These are phyloP conservation scores for Coturnix japonica DNA, from an alignment of 2,113 vertebrate genomes.

Conservation along the genomic window DNA sequence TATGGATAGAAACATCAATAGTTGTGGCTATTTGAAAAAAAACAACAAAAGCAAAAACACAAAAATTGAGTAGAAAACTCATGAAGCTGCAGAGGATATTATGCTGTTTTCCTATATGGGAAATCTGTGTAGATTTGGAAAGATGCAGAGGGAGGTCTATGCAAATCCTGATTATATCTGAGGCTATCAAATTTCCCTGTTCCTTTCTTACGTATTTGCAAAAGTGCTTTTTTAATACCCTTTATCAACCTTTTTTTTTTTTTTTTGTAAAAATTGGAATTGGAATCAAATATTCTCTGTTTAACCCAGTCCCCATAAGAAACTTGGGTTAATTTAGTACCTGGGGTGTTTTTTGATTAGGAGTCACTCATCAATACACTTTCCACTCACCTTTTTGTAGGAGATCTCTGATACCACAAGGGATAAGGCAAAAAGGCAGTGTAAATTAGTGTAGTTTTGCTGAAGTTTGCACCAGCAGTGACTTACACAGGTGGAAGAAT, in stretches of 20 bases:
- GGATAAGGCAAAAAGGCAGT: neutral
- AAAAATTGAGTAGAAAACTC: neutral
- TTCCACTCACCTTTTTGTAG: neutral
- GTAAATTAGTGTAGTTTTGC: neutral
- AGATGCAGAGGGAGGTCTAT: neutral
- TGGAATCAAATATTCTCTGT: neutral
- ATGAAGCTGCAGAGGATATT: neutral
- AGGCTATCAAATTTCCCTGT: neutral
- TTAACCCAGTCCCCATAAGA: neutral
- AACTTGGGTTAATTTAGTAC: neutral
- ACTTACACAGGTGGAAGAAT: neutral
- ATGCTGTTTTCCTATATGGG: neutral
- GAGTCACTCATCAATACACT: neutral
- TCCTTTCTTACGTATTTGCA: neutral
- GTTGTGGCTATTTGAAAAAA: neutral
- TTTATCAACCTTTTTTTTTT: neutral
- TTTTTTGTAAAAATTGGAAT: neutral
- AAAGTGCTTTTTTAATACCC: neutral
- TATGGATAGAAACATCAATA: neutral
- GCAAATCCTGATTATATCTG: neutral
- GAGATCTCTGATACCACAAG: neutral
- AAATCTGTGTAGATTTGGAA: neutral
- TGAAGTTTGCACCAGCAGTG: neutral
- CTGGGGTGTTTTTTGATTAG: neutral
- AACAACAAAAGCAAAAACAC: neutral